Base-by-base conservation (phyloP, 1,140 invertebrate species). In the Pteromalus puparum region DNA sequence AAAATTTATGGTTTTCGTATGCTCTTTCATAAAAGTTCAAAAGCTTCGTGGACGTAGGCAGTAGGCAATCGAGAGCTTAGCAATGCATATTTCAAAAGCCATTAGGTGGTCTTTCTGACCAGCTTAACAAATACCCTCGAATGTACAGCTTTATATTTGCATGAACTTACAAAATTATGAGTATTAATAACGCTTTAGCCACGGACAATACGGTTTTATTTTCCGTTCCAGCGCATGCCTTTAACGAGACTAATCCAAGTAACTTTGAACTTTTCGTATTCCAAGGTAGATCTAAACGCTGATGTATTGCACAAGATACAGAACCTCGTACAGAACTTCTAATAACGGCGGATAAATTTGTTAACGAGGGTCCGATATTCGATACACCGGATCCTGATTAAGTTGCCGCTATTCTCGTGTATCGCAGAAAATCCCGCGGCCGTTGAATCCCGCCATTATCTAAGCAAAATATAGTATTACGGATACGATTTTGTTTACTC, bases 281-380 rank as follows among this genome's bases (percentile, higher is more conserved):
- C 7, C 18, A 61, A n/a, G 5, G 6, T n/a, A n/a, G 53, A 13
- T 13, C 38, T 42, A 42, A 48, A n/a, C 53, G 4, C 18, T 9
- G 53, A n/a, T 61, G 7, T n/a, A 61, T 87, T 28, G 68, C 26
- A 0, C 12, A 12, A 30, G 68, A 34, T 18, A 72, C 68, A 28
- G 30, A 72, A 72, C 68, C 30, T 72, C 68, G 21, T 18, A 72
- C 68, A 28, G 30, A 72, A 72, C 68, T 72, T 72, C 68, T 34
- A 34, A 72, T 72, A 72, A 72, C 68, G 26, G 26, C 26, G 68
- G 68, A 72, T 72, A 72, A 72, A 72, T 72, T 72, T 72, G 68
- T 28, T 72, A 72, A 72, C 68, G 18, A 61, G 18, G 53, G 18
- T 61, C 53, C 21, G 53, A 61, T 61, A 61, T n/a, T 61, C 53